These are phyloP conservation scores for Apodemia hepburni DNA, from an alignment of 2,888 invertebrate species.

Conservation along the genomic window DNA sequence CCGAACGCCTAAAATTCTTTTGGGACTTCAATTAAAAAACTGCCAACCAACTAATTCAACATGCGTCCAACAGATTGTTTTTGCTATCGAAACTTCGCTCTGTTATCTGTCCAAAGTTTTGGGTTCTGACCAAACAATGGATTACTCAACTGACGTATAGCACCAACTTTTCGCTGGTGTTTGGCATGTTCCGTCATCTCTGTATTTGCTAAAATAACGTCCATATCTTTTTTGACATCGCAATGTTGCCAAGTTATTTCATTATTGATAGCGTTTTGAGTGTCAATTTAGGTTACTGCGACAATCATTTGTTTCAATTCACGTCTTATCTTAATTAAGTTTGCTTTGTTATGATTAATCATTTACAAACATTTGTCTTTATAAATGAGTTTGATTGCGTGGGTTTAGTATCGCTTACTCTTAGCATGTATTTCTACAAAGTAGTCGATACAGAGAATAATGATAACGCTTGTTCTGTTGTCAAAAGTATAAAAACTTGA, in stretches of 20 bases:
- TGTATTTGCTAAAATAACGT: slow-evolving; percentile 1
- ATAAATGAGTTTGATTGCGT: no score
- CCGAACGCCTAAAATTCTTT: slow-evolving; percentile 10
- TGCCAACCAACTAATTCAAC: slow-evolving; percentile 20
- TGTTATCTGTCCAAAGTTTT: slow-evolving; percentile 36
- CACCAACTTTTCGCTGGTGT: slow-evolving; percentile 16
- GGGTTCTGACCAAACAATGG: slow-evolving; percentile 34
- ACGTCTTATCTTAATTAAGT: background rate
- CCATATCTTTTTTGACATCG: slow-evolving; percentile 3
- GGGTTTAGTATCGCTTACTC: no score
- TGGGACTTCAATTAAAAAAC: slow-evolving; percentile 13
- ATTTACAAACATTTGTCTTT: background rate
- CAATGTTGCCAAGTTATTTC: slow-evolving; percentile 5
- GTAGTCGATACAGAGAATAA: no score
- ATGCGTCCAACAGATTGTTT: slow-evolving; percentile 29
- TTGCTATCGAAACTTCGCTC: slow-evolving; percentile 33
- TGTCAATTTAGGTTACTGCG: background rate
- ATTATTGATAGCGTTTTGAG: background rate
- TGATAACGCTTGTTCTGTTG: no score
- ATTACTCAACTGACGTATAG: slow-evolving; percentile 26
- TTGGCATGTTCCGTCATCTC: slow-evolving; percentile 15
- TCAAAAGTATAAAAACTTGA: no score
- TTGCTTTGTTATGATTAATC: background rate
- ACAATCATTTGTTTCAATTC: background rate
- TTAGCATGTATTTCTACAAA: no score